phyloP scores from a whole-genome alignment of 2,888 invertebrate genomes.

The Andrena fulva region DNA sequence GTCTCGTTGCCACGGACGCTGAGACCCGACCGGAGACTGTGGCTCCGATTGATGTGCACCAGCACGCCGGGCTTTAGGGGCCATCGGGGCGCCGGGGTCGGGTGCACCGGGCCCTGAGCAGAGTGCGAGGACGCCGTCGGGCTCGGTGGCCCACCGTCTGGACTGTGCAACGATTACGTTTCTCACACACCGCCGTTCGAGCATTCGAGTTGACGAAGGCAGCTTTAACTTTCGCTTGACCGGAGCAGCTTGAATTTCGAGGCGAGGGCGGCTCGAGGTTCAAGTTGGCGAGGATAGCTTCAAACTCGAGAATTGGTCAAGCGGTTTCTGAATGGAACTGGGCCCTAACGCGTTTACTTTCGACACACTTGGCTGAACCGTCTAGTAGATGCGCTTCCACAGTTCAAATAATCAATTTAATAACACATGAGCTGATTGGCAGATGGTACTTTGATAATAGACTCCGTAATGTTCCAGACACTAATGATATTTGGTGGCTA shows the following conservation, averaged over 20 bases:
- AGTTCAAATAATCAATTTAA: too few species aligned
- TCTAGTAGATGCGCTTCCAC: too few species aligned
- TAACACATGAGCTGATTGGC: too few species aligned
- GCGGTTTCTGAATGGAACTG: too few species aligned
- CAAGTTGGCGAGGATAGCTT: too few species aligned
- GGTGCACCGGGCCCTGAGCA: slow-evolving; percentile 68
- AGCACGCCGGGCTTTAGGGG: slow-evolving; percentile 95
- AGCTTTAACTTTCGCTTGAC: neutral
- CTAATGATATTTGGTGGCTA: too few species aligned
- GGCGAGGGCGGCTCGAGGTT: neutral
- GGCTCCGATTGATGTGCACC: slow-evolving; percentile 94
- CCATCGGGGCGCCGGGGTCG: slow-evolving; percentile 90
- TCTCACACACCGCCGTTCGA: neutral
- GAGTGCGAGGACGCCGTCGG: slow-evolving; percentile 81
- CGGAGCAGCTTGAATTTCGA: neutral
- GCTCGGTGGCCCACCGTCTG: slow-evolving; percentile 85
- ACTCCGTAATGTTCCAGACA: too few species aligned
- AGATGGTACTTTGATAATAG: too few species aligned
- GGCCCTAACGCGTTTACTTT: too few species aligned
- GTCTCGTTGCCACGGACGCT: slow-evolving; percentile 75
- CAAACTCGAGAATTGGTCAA: too few species aligned
- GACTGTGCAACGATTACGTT: slow-evolving; percentile 79
- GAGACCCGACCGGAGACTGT: slow-evolving; percentile 86
- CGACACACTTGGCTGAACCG: too few species aligned
- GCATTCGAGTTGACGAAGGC: neutral